Evolutionary conservation across 2,888 invertebrate genomes (phyloP).

Genomic region (Eupithecia vulgata): DNA sequence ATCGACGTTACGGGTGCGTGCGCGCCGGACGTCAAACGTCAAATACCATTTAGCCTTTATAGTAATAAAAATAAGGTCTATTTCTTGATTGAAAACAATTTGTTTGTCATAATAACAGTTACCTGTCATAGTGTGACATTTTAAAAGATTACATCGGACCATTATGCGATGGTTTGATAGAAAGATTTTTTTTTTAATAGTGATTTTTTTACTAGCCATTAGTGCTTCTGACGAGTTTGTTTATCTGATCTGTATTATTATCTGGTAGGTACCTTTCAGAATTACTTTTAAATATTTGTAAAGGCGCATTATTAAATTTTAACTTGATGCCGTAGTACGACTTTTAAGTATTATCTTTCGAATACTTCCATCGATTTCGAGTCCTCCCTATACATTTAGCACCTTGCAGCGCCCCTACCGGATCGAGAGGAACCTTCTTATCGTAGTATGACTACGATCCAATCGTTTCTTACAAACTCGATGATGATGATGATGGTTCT

Average conservation of each 20-base stretch:
- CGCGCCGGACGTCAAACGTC: slow-evolving; percentile 75
- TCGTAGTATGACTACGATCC: no score
- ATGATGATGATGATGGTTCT: no score
- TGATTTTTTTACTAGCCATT: slow-evolving; percentile 45
- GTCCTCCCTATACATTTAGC: no score
- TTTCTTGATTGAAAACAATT: slow-evolving; percentile 44
- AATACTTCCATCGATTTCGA: no score
- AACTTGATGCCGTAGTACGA: no score
- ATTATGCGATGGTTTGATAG: slow-evolving; percentile 76
- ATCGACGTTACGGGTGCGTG: slow-evolving; percentile 78
- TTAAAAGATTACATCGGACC: slow-evolving; percentile 73
- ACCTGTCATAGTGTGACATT: slow-evolving; percentile 80
- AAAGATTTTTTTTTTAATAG: slow-evolving; percentile 62
- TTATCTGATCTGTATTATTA: slow-evolving; percentile 13
- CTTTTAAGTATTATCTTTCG: no score
- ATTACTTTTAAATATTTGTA: not conserved
- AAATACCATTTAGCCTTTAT: slow-evolving; percentile 41
- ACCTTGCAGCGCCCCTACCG: no score
- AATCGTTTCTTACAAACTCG: no score
- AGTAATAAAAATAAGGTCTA: slow-evolving; percentile 33
- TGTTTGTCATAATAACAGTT: slow-evolving; percentile 75
- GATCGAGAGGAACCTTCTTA: no score
- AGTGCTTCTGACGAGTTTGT: slow-evolving; percentile 22
- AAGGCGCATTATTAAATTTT: not conserved
- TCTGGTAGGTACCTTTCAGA: slow-evolving; percentile 9